Conservation (phyloP, 1,140 invertebrate species). For the Drosophila neocordata region DNA sequence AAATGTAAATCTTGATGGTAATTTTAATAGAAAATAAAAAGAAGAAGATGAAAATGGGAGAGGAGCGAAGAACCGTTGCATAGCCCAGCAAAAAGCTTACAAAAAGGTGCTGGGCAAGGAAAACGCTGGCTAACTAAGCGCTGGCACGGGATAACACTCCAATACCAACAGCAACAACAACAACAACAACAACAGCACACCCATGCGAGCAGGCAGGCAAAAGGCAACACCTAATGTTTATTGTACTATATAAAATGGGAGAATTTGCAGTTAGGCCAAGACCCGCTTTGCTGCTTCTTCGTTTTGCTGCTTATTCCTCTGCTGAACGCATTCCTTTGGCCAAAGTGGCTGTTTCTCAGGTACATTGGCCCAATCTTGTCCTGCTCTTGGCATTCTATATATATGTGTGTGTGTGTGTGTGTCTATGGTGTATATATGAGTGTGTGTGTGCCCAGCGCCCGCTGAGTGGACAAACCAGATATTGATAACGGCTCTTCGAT, state of each 20-base stretch:
- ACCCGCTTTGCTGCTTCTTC: conserved; percentile 43
- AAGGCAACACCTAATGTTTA: conserved; percentile 78
- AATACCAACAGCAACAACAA: conserved; percentile 48
- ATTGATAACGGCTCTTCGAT: conserved; percentile 82
- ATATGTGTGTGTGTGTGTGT: conserved; percentile 5
- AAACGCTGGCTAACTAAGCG: conserved; percentile 76
- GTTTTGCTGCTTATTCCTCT: conserved; percentile 25
- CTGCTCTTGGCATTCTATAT: conserved; percentile 43
- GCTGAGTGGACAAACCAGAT: conserved; percentile 82
- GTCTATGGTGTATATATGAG: conserved; percentile 22
- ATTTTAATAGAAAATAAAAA: conserved; percentile 80
- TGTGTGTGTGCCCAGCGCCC: conserved; percentile 55
- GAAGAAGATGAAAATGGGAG: conserved; percentile 24
- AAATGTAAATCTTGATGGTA: conserved; percentile 82
- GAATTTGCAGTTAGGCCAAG: conserved; percentile 76
- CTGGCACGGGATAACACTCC: conserved; percentile 74
- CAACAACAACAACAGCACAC: conserved; percentile 36
- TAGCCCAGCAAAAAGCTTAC: conserved; percentile 39
- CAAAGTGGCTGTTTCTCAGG: conserved; percentile 77
- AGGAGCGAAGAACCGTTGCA: conserved; percentile 61
- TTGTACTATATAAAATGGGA: conserved; percentile 78
- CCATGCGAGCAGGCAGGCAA: conserved; percentile 63
- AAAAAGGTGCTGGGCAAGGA: conserved; percentile 70
- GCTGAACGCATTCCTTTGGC: conserved; percentile 73
- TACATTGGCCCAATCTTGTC: conserved; percentile 82